Conservation (phyloP, 2,797 vertebrate genomes). For the Paedocypris micromegethes region DNA sequence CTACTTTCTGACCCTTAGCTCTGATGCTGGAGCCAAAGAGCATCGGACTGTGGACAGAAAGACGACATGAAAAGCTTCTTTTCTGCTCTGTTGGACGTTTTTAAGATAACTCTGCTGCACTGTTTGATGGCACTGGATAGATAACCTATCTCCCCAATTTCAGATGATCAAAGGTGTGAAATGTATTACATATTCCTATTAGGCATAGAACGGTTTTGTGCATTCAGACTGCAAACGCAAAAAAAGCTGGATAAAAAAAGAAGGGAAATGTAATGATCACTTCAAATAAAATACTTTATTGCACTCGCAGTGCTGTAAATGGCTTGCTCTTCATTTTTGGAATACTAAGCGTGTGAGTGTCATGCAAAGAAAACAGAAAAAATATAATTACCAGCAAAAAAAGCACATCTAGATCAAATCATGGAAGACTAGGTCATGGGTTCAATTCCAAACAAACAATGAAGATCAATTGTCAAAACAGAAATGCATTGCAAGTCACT, state of each 20-base stretch:
- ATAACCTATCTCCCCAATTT: slow-evolving; percentile 44
- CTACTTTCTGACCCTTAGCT: slow-evolving; percentile 22
- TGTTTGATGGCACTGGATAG: slow-evolving; percentile 48
- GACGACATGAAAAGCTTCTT: slow-evolving; percentile 41
- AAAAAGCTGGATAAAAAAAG: slow-evolving; percentile 11
- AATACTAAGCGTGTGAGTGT: slow-evolving; percentile 37
- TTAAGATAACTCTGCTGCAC: slow-evolving; percentile 40
- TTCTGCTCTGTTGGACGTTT: slow-evolving; percentile 38
- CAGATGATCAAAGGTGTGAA: slow-evolving; percentile 48
- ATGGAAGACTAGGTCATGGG: no score
- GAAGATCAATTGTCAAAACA: no score
- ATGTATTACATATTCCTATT: slow-evolving; percentile 47
- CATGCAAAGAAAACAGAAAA: slow-evolving; percentile 16
- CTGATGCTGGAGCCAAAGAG: slow-evolving; percentile 31
- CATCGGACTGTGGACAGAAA: slow-evolving; percentile 23
- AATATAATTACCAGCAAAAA: not conserved
- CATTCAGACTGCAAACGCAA: slow-evolving; percentile 29
- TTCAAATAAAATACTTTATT: slow-evolving; percentile 45
- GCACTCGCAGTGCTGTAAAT: slow-evolving; percentile 33
- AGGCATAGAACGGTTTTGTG: slow-evolving; percentile 32
- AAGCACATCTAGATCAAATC: no score
- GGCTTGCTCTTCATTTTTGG: slow-evolving; percentile 36
- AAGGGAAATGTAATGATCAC: slow-evolving; percentile 39
- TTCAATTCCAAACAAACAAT: no score
- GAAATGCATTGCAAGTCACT: no score